These are phyloP conservation scores for Pyrrhosoma nymphula DNA, from an alignment of 2,888 invertebrate genomes.

Conservation along the genomic window DNA sequence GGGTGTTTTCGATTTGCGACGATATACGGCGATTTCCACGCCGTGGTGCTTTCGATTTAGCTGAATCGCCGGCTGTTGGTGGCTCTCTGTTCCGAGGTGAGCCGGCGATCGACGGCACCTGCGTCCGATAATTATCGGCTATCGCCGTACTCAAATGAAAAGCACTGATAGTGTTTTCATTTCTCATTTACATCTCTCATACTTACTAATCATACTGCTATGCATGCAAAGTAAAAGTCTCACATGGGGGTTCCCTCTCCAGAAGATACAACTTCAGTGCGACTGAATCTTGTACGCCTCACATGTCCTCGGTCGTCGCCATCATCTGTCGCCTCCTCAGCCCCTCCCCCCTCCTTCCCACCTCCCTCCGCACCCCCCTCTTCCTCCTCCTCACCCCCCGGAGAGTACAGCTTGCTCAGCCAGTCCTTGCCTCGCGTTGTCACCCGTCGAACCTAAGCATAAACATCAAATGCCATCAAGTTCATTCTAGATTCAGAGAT, in stretches of 20 bases:
- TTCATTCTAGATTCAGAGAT: background rate
- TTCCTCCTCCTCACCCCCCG: slow-evolving; percentile 74
- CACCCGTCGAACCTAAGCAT: slow-evolving; percentile 74
- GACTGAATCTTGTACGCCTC: slow-evolving; percentile 74
- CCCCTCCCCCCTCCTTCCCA: slow-evolving; percentile 77
- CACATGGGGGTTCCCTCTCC: slow-evolving; percentile 52
- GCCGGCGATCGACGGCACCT: too few species aligned
- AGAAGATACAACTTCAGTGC: slow-evolving; percentile 78
- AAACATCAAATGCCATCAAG: background rate
- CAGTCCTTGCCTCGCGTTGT: slow-evolving; percentile 81
- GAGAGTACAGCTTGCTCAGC: slow-evolving; percentile 78
- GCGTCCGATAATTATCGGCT: too few species aligned
- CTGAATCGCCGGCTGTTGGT: too few species aligned
- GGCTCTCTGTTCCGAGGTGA: too few species aligned
- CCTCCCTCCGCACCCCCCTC: slow-evolving; percentile 79
- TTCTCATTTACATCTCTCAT: too few species aligned
- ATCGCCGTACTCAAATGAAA: too few species aligned
- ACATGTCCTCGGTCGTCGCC: slow-evolving; percentile 77
- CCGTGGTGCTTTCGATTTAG: too few species aligned
- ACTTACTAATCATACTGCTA: too few species aligned
- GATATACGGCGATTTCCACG: too few species aligned
- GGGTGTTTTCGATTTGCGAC: too few species aligned
- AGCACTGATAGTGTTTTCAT: too few species aligned
- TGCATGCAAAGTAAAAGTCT: background rate
- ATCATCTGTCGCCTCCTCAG: slow-evolving; percentile 70